Base-by-base conservation (phyloP, 2,113 vertebrate genomes). In the Butorides virescens region DNA sequence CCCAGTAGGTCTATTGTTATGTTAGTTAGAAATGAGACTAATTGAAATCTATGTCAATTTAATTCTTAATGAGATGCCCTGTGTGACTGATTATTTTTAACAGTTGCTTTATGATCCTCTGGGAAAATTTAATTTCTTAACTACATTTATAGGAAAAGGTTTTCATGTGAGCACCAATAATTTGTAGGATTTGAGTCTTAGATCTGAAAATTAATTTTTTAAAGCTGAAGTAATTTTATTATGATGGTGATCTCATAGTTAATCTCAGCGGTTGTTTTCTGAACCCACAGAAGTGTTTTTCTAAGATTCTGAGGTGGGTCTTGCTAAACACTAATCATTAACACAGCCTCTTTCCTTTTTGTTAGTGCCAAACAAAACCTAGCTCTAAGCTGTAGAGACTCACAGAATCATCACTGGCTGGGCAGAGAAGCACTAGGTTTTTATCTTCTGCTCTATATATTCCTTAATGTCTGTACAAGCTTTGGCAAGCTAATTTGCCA, bases 111-210 rank as follows among this genome's bases (percentile, higher is more conserved):
- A 39, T 62, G 55, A 86, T 86, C 87, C 58, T 72, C 49, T 72
- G 94, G 80, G 90, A 91, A 89, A 47, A 63, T 26, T 59, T 58
- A n/a, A n/a, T 88, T 52, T 85, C 80, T 86, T 96, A 91, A 94
- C 59, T 95, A 95, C 67, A 73, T 72, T 68, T 94, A 27, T 67
- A 83, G 36, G 49, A 86, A 88, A 68, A 86, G 27, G 7, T 71
- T 74, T 86, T 55, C 34, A 49, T 59, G 58, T 53, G 36, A 67
- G 34, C 22, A 62, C 14, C 17, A 72, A 78, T 53, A 86, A 80
- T 72, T 55, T 71, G 19, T 75, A 75, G 39, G 30, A 82, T 74
- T 86, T 63, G 29, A 91, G 58, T 79, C 56, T 65, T 62, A n/a
- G n/a, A 79, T 55, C 67, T 79, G 42, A 53, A 90, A 66, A 44